Evolutionary conservation across 1,140 invertebrate species (phyloP), one percentile per base, ranked within the genome.

Genomic region (Lerema accius): DNA sequence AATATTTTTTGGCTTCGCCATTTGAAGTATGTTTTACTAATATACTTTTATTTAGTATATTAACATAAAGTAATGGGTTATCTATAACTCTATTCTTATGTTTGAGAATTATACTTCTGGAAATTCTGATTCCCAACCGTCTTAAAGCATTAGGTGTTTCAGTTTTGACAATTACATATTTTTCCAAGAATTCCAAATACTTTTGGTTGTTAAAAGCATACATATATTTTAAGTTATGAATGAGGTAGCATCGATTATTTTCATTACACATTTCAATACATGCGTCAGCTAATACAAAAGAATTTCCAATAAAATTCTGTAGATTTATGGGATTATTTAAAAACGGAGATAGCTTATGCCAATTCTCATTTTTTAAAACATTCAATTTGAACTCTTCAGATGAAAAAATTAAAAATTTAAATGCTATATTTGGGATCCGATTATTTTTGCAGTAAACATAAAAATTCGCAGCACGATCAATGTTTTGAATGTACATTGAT

Each of bases 51-150:
- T 78, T 67, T 14, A 86, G 11, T 45, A 69, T 58, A 2, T 55
- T 46, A 10, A 84, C 13, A 50, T 84, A 86, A 10, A 80, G 39
- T 10, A 39, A 32, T 16, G 79, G 71, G 2, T 70, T 69, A 0
- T 61, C 58, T 5, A 77, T 42, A n/a, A 86, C 69, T 58, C 78
- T 63, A 4, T 67, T 26, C 55, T 84, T 86, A 50, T 86, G 71
- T 16, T 78, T 76, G 0, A 56, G 73, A 43, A 84, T 76, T 19
- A 86, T 85, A 51, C 76, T 53, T 65, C 78, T 83, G 42, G 84
- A 82, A 48, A 78, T 65, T 53, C 67, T 63, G 7, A 62, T 45
- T 13, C 79, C 74, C 39, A 84, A 61, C 35, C 17, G 35, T 42
- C 37, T 46, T 6, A 46, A 14, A 4, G 3, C 1, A 32, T 14